Base-by-base conservation (phyloP, 2,797 vertebrate species). In the Gadopsis bispinosus region DNA sequence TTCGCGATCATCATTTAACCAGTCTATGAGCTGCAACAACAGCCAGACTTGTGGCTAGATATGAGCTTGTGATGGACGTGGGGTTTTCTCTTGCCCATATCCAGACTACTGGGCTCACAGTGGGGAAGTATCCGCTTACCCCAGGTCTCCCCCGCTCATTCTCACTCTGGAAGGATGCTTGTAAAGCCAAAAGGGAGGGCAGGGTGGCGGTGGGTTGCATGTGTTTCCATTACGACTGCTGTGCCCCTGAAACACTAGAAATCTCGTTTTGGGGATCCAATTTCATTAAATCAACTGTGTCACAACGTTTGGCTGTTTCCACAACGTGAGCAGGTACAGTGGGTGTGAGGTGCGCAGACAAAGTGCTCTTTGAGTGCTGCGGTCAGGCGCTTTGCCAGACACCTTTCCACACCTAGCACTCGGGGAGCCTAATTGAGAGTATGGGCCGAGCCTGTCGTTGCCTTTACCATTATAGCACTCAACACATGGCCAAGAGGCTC, bases 351-450 rank as follows among this genome's bases (percentile, higher is more conserved):
- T 83, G 73, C 11, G 41, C 79, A 80, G 89, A 94, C 93, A 94
- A 94, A 94, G 94, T 93, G 87, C 71, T 93, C 93, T 93, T 94
- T 94, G 92, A 94, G 90, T 85, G 90, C 89, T 87, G 89, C 0
- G 93, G 92, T 92, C 83, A 88, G 95, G 94, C 91, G 29, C 43
- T 33, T 31, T 77, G 93, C 94, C 94, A 95, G 90, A 87, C 88
- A 91, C 89, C 93, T 94, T 89, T 94, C 93, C 89, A 89, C 95
- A 94, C 94, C 91, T 93, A 80, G 83, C 87, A 89, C 90, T 91
- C 81, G 83, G 88, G 88, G 88, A 92, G 87, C 83, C 85, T 94
- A 92, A 92, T 84, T 83, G 87, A 91, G 89, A 77, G 80, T 65
- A 79, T 75, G 83, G 86, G 87, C 88, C 35, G 82, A 80, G 89